These are phyloP conservation scores for Morinoia aosen DNA, from an alignment of 2,888 invertebrate species.

Conservation along the genomic window DNA sequence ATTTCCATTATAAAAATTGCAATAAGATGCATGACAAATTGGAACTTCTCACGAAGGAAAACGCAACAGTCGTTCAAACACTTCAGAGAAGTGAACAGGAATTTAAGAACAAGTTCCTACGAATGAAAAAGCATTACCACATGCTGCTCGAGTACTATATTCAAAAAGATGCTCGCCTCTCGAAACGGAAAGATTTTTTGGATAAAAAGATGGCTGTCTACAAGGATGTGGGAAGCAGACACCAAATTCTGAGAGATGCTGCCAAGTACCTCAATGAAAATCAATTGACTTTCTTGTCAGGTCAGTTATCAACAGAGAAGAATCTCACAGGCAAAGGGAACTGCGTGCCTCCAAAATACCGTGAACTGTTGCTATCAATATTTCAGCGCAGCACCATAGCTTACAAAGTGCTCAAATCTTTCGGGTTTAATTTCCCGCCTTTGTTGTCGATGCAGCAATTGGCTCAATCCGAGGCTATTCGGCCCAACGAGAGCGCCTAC, in stretches of 20 bases:
- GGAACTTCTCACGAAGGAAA: slow-evolving; percentile 16
- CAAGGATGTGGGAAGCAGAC: slow-evolving; percentile 47
- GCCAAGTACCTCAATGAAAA: slow-evolving; percentile 46
- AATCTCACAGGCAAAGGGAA: slow-evolving; percentile 32
- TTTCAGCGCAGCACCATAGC: slow-evolving; percentile 32
- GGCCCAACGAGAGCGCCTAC: neutral
- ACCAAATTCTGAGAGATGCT: slow-evolving; percentile 45
- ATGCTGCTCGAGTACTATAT: slow-evolving; percentile 43
- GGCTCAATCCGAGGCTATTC: slow-evolving; percentile 22
- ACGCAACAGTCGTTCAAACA: neutral
- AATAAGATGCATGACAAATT: slow-evolving; percentile 41
- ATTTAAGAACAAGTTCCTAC: slow-evolving; percentile 50
- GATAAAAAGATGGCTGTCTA: slow-evolving; percentile 52
- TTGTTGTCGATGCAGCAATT: slow-evolving; percentile 41
- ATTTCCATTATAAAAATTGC: slow-evolving; percentile 29
- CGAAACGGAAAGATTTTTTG: slow-evolving; percentile 29
- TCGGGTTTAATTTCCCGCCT: slow-evolving; percentile 39
- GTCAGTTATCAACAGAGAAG: slow-evolving; percentile 49
- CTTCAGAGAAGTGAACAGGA: slow-evolving; percentile 35
- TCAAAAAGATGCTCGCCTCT: slow-evolving; percentile 45
- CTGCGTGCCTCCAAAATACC: slow-evolving; percentile 21
- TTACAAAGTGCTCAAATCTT: slow-evolving; percentile 25
- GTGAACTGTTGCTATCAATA: slow-evolving; percentile 14
- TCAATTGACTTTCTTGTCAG: slow-evolving; percentile 13
- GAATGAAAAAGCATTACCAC: slow-evolving; percentile 53